Conservation (phyloP, 2,797 vertebrate species). For the Parambassis ranga region DNA sequence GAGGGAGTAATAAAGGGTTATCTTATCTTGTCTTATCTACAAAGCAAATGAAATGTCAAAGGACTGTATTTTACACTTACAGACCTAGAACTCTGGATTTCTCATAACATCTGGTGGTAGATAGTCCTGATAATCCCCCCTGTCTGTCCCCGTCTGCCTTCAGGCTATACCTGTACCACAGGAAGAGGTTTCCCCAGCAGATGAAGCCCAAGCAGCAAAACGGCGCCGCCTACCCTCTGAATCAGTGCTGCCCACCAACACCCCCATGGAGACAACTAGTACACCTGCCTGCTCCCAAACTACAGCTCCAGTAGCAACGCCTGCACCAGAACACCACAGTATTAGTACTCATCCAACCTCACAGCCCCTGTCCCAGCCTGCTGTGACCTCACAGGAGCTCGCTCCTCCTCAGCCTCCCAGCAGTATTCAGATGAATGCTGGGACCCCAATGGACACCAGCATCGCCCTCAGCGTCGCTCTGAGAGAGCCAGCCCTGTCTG, state of each 20-base stretch:
- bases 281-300: not conserved
- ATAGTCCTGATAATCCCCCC: no score
- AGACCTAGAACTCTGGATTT: no score
- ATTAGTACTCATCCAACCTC: slow-evolving; percentile 33
- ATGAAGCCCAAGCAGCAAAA: slow-evolving; percentile 81
- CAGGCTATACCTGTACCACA: slow-evolving; percentile 58
- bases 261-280: slow-evolving; percentile 18
- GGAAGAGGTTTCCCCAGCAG: slow-evolving; percentile 51
- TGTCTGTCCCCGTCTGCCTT: not conserved
- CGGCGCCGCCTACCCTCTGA: slow-evolving; percentile 79
- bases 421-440: slow-evolving; percentile 18
- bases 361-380: slow-evolving; percentile 1
- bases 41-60: no score
- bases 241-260: not conserved
- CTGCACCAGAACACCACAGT: slow-evolving; percentile 30
- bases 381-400: not conserved
- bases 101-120: no score
- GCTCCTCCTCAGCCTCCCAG: not conserved
- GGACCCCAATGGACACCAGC: slow-evolving; percentile 59
- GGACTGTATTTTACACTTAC: no score
- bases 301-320: not conserved
- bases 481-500: slow-evolving; percentile 12
- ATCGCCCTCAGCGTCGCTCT: slow-evolving; percentile 9
- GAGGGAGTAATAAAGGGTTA: no score
- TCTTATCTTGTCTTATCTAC: no score